phyloP scores from a whole-genome alignment of 2,113 vertebrate species.

The Heterotilapia buettikoferi region DNA sequence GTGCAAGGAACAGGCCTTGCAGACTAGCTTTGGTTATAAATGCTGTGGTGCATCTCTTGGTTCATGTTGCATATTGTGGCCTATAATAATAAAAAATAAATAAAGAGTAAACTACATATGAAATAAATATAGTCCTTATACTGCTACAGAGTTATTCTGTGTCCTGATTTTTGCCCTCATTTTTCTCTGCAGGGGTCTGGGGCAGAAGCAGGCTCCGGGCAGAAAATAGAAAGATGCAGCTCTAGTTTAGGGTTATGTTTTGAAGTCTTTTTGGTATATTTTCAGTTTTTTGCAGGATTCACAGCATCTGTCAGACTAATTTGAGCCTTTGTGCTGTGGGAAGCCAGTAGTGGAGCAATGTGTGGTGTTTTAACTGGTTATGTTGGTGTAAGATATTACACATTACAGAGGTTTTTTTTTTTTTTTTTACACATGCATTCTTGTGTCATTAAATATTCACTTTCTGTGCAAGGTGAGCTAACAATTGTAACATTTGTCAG shows the following conservation, averaged over 20 bases:
- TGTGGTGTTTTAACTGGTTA: neutral
- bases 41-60: neutral
- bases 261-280: neutral
- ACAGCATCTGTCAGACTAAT: neutral
- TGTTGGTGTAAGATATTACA: neutral
- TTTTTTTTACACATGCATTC: neutral
- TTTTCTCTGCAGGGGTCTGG: neutral
- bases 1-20: neutral
- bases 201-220: neutral
- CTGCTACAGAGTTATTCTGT: neutral
- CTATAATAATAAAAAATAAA: neutral
- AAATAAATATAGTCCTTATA: neutral
- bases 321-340: neutral
- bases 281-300: neutral
- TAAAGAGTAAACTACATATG: neutral
- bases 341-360: neutral
- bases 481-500: neutral
- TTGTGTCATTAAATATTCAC: neutral
- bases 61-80: neutral
- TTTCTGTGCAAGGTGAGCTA: neutral
- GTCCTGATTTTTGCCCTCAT: neutral
- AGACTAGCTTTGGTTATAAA: neutral
- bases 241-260: neutral
- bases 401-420: rapidly evolving
- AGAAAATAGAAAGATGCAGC: neutral